Percentiles rank a stretch among this genome's conserved stretches.
Conservation (phyloP, 2,113 vertebrate genomes). For the Stigmatopora nigra region DNA sequence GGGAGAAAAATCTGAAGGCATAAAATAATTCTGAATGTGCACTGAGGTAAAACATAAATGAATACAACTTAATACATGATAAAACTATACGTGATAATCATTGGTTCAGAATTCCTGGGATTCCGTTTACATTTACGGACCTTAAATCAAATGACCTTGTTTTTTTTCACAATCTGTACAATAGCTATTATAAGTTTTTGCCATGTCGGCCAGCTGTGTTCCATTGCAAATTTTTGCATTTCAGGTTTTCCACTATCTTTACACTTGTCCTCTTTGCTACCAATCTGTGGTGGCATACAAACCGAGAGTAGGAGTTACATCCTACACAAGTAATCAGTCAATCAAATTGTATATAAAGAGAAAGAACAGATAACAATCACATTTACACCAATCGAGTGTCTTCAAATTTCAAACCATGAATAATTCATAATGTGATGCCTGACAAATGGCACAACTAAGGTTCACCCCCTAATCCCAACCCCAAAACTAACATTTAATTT, state of each 20-base stretch:
- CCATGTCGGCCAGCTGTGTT: no score
- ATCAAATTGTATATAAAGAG: neutral
- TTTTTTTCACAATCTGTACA: neutral
- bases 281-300: neutral
- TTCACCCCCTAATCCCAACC: no score
- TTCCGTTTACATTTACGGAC: neutral
- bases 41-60: neutral
- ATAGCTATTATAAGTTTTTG: no score
- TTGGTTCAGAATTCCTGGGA: neutral
- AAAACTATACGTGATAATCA: neutral
- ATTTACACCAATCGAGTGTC: neutral
- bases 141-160: neutral
- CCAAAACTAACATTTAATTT: neutral
- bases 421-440: neutral
- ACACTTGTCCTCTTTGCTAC: neutral
- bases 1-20: slow-evolving; percentile 16
- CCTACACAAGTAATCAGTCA: neutral
- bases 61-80: neutral
- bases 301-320: neutral
- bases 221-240: neutral
- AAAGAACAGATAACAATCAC: neutral
- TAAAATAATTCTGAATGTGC: slow-evolving; percentile 17
- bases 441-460: neutral
- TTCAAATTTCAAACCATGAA: neutral
- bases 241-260: neutral